Evolutionary conservation across 2,113 vertebrate genomes (phyloP), one percentile per base, ranked within the genome.

Genomic region (Oenanthe melanoleuca): DNA sequence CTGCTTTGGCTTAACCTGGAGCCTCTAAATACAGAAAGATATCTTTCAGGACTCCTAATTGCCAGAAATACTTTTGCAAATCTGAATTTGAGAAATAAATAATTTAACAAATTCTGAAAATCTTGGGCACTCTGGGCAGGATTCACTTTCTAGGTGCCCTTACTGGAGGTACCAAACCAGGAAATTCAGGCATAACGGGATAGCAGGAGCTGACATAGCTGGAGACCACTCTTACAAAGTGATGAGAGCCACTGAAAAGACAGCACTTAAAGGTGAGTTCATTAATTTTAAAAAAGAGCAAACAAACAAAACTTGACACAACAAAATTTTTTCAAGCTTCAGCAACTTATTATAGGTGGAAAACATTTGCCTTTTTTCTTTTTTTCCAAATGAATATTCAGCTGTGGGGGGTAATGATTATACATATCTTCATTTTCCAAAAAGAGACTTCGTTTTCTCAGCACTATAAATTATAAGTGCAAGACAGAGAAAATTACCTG

Each of bases 191-290:
- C 14, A 34, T 2, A 67, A 17, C 0, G 3, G 16, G 33, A 13
- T 3, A 45, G 23, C 21, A 67, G 50, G 33, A 75, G 6, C 38
- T 63, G n/a, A 52, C 12, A 12, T 14, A 71, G 53, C 15, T 72
- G 23, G 5, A 52, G 16, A 52, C 5, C 15, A 23, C 23, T 23
- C 33, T 34, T 56, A 31, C 8, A 52, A 29, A 7, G 25, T 14
- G 10, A 75, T 6, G 2, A 50, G 8, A 16, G 23, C 12, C 38
- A 38, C 22, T 47, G 34, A 69, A 86, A 67, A 88, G 14, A 11
- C 28, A 72, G 1, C 5, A 38, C 4, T 56, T 60, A 72, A 64
- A 33, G 3, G 1, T 33, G 15, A 69, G 1, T 2, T 69, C 9
- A 28, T 28, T n/a, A 4, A 47, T 63, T 1, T 31, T 59, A 26